Evolutionary conservation across 2,113 vertebrate species (phyloP).

Genomic region (Brachirus orientalis): DNA sequence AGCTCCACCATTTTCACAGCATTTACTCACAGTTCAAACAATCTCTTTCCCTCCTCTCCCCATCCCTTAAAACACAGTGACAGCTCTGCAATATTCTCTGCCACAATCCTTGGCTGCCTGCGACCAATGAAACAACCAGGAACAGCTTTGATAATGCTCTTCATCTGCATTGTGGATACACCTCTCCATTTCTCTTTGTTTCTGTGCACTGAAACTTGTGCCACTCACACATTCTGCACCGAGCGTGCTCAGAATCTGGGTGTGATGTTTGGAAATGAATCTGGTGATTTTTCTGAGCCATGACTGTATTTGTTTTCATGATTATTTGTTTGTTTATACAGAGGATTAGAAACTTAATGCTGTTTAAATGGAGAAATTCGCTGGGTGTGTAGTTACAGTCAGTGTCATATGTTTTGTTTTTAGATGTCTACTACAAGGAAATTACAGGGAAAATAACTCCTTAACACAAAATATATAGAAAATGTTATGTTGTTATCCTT

Average conservation of each 20-base stretch:
- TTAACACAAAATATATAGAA: not conserved
- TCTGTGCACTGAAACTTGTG: slow-evolving; percentile 63
- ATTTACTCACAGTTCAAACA: slow-evolving; percentile 81
- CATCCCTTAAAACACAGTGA: slow-evolving; percentile 65
- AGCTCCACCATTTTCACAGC: slow-evolving; percentile 76
- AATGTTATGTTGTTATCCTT: not conserved
- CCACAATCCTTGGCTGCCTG: slow-evolving; percentile 63
- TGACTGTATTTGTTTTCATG: slow-evolving; percentile 22
- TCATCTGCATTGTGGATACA: slow-evolving; percentile 68
- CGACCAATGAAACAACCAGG: slow-evolving; percentile 71
- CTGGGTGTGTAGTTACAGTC: not conserved
- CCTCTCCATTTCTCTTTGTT: slow-evolving; percentile 57
- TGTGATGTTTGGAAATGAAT: slow-evolving; percentile 47
- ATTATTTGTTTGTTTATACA: not conserved
- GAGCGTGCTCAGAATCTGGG: slow-evolving; percentile 32
- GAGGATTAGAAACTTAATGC: not conserved
- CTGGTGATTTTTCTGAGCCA: slow-evolving; percentile 8
- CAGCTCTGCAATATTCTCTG: slow-evolving; percentile 73
- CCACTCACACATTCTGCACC: slow-evolving; percentile 55
- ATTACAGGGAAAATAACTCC: not conserved
- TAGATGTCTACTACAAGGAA: too few relatives aligned
- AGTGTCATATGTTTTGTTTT: too few relatives aligned
- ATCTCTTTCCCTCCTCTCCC: slow-evolving; percentile 43
- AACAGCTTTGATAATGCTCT: slow-evolving; percentile 73
- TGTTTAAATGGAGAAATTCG: too few relatives aligned